Conservation (phyloP, 92 coral and sea anemone species). For the Zoanthus sociatus region DNA sequence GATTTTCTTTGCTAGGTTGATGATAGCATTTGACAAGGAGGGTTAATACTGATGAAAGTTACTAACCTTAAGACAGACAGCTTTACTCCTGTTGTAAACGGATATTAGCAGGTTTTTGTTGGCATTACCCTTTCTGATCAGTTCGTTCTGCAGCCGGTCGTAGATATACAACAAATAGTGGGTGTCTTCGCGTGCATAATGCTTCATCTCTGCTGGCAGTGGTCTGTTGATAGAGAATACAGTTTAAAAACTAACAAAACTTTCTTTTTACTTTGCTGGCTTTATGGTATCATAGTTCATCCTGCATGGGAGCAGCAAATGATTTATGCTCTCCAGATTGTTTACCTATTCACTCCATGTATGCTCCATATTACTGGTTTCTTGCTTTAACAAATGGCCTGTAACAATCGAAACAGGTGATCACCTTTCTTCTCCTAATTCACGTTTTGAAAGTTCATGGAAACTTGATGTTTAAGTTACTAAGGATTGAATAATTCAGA, state of each 20-base stretch:
- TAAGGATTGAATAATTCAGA: too few species aligned
- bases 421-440: too few species aligned
- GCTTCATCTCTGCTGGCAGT: constrained; percentile 89
- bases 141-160: constrained; percentile 92
- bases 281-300: background rate
- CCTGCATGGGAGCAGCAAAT: background rate
- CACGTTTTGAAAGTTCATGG: too few species aligned
- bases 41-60: background rate
- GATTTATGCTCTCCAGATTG: too few species aligned
- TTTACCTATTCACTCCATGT: too few species aligned
- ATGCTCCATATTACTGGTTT: too few species aligned
- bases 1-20: too few species aligned
- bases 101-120: constrained; percentile 85
- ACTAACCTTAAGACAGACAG: constrained; percentile 78
- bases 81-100: constrained; percentile 86
- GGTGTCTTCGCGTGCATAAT: constrained; percentile 96
- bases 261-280: background rate
- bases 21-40: background rate
- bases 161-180: constrained; percentile 91
- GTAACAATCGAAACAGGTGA: too few species aligned
- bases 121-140: constrained; percentile 82
- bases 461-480: too few species aligned
- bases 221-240: constrained; percentile 63
- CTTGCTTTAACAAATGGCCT: too few species aligned
- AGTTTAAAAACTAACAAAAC: background rate